Evolutionary conservation across 1,140 invertebrate genomes (phyloP), one percentile per base, ranked within the genome.

Genomic region (Muscidifurax raptorellus): DNA sequence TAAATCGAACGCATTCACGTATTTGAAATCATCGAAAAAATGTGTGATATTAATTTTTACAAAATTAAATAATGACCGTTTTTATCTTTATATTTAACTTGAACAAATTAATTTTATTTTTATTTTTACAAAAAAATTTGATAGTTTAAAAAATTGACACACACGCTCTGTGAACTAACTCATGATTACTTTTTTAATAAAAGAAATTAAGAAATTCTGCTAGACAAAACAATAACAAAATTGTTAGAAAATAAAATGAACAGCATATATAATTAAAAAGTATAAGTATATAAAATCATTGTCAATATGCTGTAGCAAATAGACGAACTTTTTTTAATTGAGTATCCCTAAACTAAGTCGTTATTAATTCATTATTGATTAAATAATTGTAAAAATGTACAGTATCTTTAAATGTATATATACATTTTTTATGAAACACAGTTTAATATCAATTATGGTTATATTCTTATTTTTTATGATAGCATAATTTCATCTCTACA

Each of bases 41-140:
- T 81, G 83, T 85, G 79, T 85, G 83, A 85, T 81, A 81, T 67
- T 84, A 84, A 84, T 84, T 84, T 80, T 84, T 84, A 36, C 75
- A 66, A 64, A 27, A 40, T 79, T 52, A 32, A 69, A 83, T 40
- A 78, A 27, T 83, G 30, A 27, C 36, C 47, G 13, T 52, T 52
- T 82, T 66, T 69, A 59, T 59, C 52, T 59, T 59, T 18, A 59
- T 5, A 47, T 30, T 66, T 83, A 75, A 44, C 81, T 82, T 69
- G 69, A 12, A 44, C 1, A 69, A 69, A 30, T 52, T 25, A 44
- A 47, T 83, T 81, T 67, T 7, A 28, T 67, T 82, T 80, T 82
- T 66, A 13, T 76, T 82, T 82, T 67, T 32, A 25, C n/a, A 27
- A 52, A 81, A 18, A 72, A 72, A 82, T 36, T n/a, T 59, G 28